Base-by-base conservation (phyloP, 2,888 invertebrate species). In the Erpobdella octoculata region DNA sequence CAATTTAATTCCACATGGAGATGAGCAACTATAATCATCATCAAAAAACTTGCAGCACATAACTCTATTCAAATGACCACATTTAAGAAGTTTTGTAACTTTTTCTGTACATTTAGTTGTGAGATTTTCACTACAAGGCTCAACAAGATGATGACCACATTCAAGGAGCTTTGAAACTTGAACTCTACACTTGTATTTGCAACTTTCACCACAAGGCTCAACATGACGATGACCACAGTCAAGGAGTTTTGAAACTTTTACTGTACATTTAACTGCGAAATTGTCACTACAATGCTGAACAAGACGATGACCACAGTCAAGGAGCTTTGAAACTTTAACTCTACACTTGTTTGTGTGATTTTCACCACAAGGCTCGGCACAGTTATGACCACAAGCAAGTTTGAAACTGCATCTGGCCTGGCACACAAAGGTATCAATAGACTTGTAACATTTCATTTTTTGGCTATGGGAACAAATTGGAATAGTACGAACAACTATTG, bases 311-410 rank as follows among this genome's bases (percentile, higher is more conserved):
- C n/a, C n/a, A n/a, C n/a, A n/a, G 4, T 83, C 82, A 58, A 87
- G 80, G 1, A 74, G 79, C 75, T 85, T 85, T 37, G 75, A 53
- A 8, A 88, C 79, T 1, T 75, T 75, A 0, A 82, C 82, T 36
- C 70, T 78, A 78, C 88, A 77, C 21, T 31, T 48, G 15, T n/a
- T 62, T 18, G 72, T 64, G 38, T 72, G 72, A n/a, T 25, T 73
- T 28, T 81, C 77, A 21, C 79, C 82, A 77, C 89, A 89, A 48
- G 76, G 78, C 73, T 86, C 82, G 0, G 83, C 83, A 75, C 88
- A 88, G 1, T 78, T 77, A 77, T 89, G 88, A 78, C 81, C 31
- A 83, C 80, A 71, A 83, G 84, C 76, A 86, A 89, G 75, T 25
- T 66, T 69, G 38, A 68, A 74, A 28, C 73, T 46, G 59, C 82